Evolutionary conservation across 1,140 invertebrate genomes (phyloP).

Genomic region (Araneus ventricosus): DNA sequence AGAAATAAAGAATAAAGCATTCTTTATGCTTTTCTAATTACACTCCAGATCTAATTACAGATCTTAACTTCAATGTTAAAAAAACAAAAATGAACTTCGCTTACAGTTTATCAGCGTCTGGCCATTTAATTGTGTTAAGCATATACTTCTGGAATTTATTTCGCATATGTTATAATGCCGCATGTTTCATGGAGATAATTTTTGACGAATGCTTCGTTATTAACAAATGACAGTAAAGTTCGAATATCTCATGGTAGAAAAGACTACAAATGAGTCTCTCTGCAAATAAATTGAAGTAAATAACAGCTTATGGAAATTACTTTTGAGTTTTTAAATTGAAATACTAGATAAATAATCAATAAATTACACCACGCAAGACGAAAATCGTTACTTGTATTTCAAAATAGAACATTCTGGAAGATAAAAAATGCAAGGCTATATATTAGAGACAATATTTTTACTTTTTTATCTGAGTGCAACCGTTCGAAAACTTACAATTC

Average conservation of each 20-base stretch:
- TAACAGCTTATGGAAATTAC: too few species aligned
- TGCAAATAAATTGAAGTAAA: neutral
- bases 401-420: too few species aligned
- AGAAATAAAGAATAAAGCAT: neutral
- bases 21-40: slow-evolving; percentile 39
- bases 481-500: too few species aligned
- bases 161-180: neutral
- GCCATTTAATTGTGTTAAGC: neutral
- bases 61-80: neutral
- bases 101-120: neutral
- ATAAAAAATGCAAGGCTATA: too few species aligned
- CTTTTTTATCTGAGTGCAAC: too few species aligned
- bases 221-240: neutral
- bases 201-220: neutral
- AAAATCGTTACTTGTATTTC: too few species aligned
- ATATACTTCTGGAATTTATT: neutral
- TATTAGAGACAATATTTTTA: too few species aligned
- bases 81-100: neutral
- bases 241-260: neutral
- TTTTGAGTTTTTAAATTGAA: too few species aligned
- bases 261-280: neutral
- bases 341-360: too few species aligned
- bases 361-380: too few species aligned
- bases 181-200: neutral
- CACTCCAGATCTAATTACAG: neutral